These are phyloP conservation scores for Mimachlamys varia DNA, from an alignment of 2,888 invertebrate species.

Conservation along the genomic window DNA sequence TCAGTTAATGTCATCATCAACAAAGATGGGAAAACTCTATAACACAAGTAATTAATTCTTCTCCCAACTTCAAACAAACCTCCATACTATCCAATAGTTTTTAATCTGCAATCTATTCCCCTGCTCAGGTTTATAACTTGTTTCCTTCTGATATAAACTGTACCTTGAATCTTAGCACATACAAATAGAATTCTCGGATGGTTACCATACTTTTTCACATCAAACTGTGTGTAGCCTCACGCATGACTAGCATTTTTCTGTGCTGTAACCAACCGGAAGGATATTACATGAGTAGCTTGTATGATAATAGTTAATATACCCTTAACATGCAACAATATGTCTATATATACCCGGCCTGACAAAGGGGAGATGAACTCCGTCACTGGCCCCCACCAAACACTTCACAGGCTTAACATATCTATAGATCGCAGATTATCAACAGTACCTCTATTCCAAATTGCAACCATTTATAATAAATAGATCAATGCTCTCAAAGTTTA, in stretches of 20 bases:
- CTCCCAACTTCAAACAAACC: background rate
- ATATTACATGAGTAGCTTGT: background rate
- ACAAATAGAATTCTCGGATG: background rate
- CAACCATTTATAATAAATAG: background rate
- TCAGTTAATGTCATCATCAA: background rate
- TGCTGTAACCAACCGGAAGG: background rate
- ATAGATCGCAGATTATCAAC: background rate
- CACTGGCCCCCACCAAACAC: too few relatives aligned
- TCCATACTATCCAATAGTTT: background rate
- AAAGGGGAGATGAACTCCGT: background rate
- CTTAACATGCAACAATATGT: background rate
- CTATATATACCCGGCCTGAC: background rate
- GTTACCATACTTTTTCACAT: background rate
- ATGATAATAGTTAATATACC: constrained; percentile 9
- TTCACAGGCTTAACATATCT: background rate
- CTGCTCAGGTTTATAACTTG: background rate
- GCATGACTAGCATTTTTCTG: background rate
- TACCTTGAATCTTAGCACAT: background rate
- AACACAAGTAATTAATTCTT: background rate
- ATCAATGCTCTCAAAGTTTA: background rate
- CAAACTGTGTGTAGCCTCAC: background rate
- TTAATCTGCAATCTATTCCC: too few relatives aligned
- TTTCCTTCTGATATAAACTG: background rate
- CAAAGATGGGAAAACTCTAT: background rate
- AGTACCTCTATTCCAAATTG: background rate